Evolutionary conservation across 2,113 vertebrate species (phyloP), one percentile per base, ranked within the genome.

Genomic region (Serinus canaria): DNA sequence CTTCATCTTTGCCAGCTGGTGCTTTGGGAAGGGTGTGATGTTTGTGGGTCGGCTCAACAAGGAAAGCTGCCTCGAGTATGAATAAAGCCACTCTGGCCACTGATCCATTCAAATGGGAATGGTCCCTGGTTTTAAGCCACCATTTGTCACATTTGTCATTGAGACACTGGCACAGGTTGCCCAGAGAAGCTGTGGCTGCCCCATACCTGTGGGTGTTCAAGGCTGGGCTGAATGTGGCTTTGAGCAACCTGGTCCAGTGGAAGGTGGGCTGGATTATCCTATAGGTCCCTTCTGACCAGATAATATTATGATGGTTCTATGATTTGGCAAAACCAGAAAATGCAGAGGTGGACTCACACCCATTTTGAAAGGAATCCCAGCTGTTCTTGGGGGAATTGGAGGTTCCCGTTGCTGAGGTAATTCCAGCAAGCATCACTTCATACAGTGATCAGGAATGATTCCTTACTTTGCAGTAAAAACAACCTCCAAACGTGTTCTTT

Each of bases 401-500:
- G 46, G 24, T 50, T 69, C 37, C 16, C 35, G 30, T 23, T 47
- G 11, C 25, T 64, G 44, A 6, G 8, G 2, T 52, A 10, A 33
- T 52, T 66, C 17, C 13, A 62, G 30, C 0, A 3, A 82, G 25
- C 9, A 28, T 76, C 76, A 78, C 81, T 96, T 93, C 80, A 89
- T 84, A 18, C 18, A 87, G 67, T 72, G 73, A 78, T 96, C 50
- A 67, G 80, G 91, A 62, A 58, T 35, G 67, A 77, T 92, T 93
- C 88, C 76, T 60, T 91, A 96, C 79, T 96, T 95, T 72, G 64
- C 77, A 89, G 95, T 83, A 94, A 95, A 96, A 94, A 89, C 74
- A 90, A 96, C 47, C 12, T 28, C 63, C 78, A 93, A 83, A 39
- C 33, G 35, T 13, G 27, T 82, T 73, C 11, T 62, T 58, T 92